Percentiles rank a stretch among this genome's conserved stretches.
phyloP scores from a whole-genome alignment of 30 jellyfish, hydroid and myxozoan genomes.

The Hydractinia symbiolongicarpus region DNA sequence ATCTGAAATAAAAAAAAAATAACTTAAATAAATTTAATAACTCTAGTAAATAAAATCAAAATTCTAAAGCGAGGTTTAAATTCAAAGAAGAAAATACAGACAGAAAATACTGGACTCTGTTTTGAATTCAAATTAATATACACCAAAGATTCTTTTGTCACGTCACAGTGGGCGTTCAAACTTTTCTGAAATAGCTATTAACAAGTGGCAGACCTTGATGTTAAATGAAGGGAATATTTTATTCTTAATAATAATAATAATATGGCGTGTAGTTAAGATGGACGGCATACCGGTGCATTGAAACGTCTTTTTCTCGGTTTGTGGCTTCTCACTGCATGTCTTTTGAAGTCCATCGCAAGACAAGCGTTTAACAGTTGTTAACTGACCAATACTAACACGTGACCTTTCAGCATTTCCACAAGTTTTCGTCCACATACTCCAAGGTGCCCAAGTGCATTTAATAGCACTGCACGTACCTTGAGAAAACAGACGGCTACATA shows the following conservation, averaged over 20 bases:
- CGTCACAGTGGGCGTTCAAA: no score
- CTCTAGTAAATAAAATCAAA: no score
- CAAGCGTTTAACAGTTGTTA: slow-evolving; percentile 36
- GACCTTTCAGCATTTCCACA: slow-evolving; percentile 51
- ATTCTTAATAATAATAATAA: no score
- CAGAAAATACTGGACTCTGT: no score
- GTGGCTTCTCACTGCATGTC: slow-evolving; percentile 42
- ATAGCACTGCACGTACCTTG: slow-evolving; percentile 37
- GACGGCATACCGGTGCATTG: neutral
- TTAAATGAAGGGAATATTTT: no score
- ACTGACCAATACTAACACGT: slow-evolving; percentile 25
- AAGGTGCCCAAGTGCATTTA: slow-evolving; percentile 41
- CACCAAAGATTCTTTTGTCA: no score
- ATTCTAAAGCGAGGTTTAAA: no score
- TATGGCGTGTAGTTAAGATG: no score
- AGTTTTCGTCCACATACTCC: slow-evolving; percentile 54
- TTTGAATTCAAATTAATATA: no score
- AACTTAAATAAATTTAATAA: no score
- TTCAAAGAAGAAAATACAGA: no score
- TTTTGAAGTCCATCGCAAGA: slow-evolving; percentile 43
- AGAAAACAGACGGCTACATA: neutral
- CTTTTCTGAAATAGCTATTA: neutral
- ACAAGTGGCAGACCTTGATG: neutral
- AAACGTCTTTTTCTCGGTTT: slow-evolving; percentile 25
- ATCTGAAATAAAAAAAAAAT: no score